Percentiles rank a stretch among this genome's conserved stretches.
phyloP scores from a whole-genome alignment of 2,113 vertebrate species.

The Enhydra lutris region DNA sequence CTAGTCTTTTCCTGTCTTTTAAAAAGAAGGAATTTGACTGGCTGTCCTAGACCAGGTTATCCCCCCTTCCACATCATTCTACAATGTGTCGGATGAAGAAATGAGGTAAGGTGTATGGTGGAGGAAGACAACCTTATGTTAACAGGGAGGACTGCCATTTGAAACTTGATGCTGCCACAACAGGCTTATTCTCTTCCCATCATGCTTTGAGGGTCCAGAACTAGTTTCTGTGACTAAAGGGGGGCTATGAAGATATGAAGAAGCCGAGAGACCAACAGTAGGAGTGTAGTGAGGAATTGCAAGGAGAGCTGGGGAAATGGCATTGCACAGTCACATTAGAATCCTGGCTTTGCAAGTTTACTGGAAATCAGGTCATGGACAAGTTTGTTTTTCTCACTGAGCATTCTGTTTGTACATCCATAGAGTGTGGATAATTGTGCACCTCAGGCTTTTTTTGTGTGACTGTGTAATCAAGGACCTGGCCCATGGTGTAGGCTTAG shows the following conservation, averaged over 20 bases:
- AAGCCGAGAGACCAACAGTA: background rate
- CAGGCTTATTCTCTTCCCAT: background rate
- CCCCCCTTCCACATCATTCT: background rate
- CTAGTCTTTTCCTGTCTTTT: background rate
- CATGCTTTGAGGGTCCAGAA: background rate
- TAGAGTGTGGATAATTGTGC: background rate
- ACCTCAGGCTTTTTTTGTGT: background rate
- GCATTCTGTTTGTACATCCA: background rate
- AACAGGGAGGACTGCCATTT: background rate
- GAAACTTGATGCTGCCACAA: rapidly evolving
- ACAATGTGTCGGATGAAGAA: background rate
- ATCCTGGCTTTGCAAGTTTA: background rate
- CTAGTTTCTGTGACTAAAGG: background rate
- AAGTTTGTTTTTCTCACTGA: background rate
- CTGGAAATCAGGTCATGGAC: background rate
- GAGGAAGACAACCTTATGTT: background rate
- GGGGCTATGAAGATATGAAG: background rate
- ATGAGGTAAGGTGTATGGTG: background rate
- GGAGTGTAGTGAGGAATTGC: background rate
- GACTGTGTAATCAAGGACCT: background rate
- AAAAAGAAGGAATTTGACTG: background rate
- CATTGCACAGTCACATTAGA: background rate
- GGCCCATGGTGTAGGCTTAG: background rate
- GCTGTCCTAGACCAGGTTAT: background rate
- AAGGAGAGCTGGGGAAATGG: background rate